phyloP scores from a whole-genome alignment of 1,140 invertebrate species.

The Bathynomus jamesi region DNA sequence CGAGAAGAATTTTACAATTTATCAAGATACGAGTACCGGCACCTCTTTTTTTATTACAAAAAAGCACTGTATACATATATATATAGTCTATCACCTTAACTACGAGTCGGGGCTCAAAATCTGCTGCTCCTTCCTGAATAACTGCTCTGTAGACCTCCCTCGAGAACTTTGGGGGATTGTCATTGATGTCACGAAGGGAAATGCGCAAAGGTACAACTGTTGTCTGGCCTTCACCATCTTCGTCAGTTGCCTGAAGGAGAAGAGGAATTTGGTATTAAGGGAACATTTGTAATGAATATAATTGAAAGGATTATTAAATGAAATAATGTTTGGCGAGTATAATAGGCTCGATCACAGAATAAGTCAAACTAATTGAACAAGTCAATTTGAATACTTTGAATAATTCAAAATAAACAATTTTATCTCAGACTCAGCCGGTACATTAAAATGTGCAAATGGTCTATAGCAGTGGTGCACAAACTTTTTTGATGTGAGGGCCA shows the following conservation, averaged over 20 bases:
- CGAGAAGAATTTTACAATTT: too few relatives aligned
- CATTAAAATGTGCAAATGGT: too few relatives aligned
- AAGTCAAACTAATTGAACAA: too few relatives aligned
- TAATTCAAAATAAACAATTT: too few relatives aligned
- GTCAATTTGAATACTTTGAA: background rate
- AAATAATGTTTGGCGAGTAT: background rate
- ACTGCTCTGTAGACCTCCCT: constrained; percentile 63
- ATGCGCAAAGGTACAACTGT: constrained; percentile 70
- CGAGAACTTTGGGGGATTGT: constrained; percentile 70
- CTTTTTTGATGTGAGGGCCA: too few relatives aligned
- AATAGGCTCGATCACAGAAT: background rate
- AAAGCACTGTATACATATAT: too few relatives aligned
- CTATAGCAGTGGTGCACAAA: too few relatives aligned
- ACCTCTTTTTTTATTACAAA: too few relatives aligned
- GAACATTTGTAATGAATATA: background rate
- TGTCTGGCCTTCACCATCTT: constrained; percentile 65
- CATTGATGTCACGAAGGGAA: constrained; percentile 70
- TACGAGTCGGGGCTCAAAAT: constrained; percentile 63
- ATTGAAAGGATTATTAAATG: background rate
- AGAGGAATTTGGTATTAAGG: background rate
- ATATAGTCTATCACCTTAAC: constrained; percentile 40
- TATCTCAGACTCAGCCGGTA: too few relatives aligned
- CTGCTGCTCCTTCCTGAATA: constrained; percentile 71
- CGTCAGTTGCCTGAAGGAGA: constrained; percentile 63
- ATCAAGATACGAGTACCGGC: too few relatives aligned